Percentiles rank a stretch among this genome's conserved stretches.
These are phyloP conservation scores for Blastobasis adustella DNA, from an alignment of 2,888 invertebrate genomes.

Conservation along the genomic window DNA sequence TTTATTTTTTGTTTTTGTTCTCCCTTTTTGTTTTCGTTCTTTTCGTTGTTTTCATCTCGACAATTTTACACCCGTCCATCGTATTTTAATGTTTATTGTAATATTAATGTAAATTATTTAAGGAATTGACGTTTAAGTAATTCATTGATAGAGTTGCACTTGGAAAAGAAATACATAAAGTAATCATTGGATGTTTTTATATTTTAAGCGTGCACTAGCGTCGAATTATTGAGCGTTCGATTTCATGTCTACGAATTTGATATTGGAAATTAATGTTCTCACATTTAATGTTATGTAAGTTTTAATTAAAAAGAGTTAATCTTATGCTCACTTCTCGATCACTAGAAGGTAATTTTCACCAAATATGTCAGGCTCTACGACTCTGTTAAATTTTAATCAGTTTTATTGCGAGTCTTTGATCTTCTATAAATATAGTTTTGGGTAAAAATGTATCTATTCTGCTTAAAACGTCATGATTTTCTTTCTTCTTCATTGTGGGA, in stretches of 20 bases:
- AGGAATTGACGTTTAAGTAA: slow-evolving; percentile 36
- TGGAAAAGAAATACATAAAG: slow-evolving; percentile 53
- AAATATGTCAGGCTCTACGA: neutral
- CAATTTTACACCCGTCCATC: slow-evolving; percentile 74
- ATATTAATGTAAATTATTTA: slow-evolving; percentile 52
- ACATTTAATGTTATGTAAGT: slow-evolving; percentile 54
- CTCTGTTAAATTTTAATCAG: too few species aligned
- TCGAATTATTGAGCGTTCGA: slow-evolving; percentile 31
- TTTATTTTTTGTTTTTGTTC: slow-evolving; percentile 53
- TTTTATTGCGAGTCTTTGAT: too few species aligned
- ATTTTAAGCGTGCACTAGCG: slow-evolving; percentile 59
- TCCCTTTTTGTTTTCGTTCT: slow-evolving; percentile 28
- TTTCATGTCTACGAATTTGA: slow-evolving; percentile 58
- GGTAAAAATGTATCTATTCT: too few species aligned
- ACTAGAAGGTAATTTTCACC: slow-evolving; percentile 31
- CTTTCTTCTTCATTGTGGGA: too few species aligned
- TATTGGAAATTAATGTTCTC: slow-evolving; percentile 45
- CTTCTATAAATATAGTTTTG: too few species aligned
- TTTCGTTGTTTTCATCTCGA: slow-evolving; percentile 42
- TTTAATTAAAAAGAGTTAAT: slow-evolving; percentile 24
- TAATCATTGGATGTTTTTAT: slow-evolving; percentile 59
- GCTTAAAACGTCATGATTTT: too few species aligned
- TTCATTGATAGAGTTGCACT: slow-evolving; percentile 58
- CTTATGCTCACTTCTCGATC: slow-evolving; percentile 48
- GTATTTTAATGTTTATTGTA: slow-evolving; percentile 66